Evolutionary conservation across 2,888 invertebrate species (phyloP).

Genomic region (Actias luna): DNA sequence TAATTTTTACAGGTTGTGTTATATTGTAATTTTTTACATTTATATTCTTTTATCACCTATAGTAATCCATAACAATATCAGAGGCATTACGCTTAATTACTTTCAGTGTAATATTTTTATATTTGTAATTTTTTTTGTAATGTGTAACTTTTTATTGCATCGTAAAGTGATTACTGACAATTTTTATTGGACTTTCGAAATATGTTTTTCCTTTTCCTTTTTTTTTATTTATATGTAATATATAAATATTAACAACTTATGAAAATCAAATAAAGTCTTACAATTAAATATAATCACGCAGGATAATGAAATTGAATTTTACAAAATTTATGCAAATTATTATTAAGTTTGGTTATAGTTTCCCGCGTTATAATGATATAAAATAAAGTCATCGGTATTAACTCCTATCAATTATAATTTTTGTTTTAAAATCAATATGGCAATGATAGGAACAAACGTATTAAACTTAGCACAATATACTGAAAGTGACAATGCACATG

Average conservation of each 20-base stretch:
- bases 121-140: not conserved
- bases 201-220: not conserved
- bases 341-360: not conserved
- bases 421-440: not conserved
- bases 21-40: conserved; percentile 20
- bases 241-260: not conserved
- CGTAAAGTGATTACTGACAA: not conserved
- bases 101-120: conserved; percentile 3
- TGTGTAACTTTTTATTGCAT: no score
- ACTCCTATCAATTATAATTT: not conserved
- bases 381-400: not conserved
- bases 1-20: conserved; percentile 33
- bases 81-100: conserved; percentile 11
- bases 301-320: not conserved
- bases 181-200: not conserved
- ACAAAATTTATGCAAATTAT: not conserved
- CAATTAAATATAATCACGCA: not conserved
- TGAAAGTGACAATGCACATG: not conserved
- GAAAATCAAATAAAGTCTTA: not conserved
- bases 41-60: conserved; percentile 10
- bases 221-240: not conserved
- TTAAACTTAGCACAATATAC: conserved; percentile 4
- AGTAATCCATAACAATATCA: conserved; percentile 2
- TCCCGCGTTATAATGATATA: not conserved
- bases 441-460: not conserved